These are phyloP conservation scores for Ailurus styani DNA, from an alignment of 2,113 vertebrate species.

Conservation along the genomic window DNA sequence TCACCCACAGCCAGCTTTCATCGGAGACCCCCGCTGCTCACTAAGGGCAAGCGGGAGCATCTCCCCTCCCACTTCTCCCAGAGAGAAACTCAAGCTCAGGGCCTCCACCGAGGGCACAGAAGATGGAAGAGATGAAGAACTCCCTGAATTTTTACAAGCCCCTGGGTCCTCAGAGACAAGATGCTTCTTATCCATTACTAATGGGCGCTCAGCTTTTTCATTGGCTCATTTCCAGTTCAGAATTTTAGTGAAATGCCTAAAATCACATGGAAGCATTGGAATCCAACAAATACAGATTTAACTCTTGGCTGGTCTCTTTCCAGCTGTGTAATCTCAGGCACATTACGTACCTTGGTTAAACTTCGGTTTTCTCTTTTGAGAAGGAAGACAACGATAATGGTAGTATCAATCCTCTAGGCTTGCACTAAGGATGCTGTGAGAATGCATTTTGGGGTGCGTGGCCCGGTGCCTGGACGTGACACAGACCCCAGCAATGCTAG, in stretches of 20 bases:
- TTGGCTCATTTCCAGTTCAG: slow-evolving; percentile 14
- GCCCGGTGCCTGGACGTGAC: not conserved
- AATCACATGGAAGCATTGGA: not conserved
- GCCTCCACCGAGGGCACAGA: not conserved
- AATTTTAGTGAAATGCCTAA: slow-evolving; percentile 7
- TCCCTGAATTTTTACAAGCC: not conserved
- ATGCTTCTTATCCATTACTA: not conserved
- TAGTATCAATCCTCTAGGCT: not conserved
- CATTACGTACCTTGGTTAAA: not conserved
- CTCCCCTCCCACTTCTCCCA: not conserved
- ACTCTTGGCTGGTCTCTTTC: not conserved
- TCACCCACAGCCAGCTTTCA: not conserved
- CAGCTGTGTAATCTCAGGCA: not conserved
- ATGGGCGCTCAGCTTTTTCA: not conserved
- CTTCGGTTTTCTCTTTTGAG: not conserved
- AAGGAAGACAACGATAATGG: not conserved
- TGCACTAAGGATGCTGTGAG: not conserved
- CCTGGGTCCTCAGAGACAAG: not conserved
- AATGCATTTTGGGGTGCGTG: not conserved
- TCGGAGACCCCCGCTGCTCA: not conserved
- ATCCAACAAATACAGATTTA: not conserved
- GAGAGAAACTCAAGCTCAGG: not conserved
- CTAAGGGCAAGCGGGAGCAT: fast-evolving
- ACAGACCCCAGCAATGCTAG: not conserved
- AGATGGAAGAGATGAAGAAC: not conserved